Evolutionary conservation across 2,113 vertebrate species (phyloP), one percentile per base, ranked within the genome.

Genomic region (Salvelinus fontinalis): DNA sequence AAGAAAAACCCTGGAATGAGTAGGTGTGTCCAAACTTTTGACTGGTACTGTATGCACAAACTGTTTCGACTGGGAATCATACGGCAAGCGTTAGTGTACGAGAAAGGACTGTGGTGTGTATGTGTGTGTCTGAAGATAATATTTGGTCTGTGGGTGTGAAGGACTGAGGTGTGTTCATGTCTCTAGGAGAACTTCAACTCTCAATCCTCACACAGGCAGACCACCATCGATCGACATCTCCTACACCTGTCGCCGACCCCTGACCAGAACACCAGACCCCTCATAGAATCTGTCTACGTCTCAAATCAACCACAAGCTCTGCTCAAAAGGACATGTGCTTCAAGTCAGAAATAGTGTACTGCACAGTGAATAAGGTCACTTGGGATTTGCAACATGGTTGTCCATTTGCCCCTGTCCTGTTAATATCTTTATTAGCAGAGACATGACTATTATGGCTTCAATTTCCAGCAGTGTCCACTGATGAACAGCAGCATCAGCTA

Each of bases 391-490:
- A 12, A 20, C 7, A 59, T 60, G 20, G 2, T 3, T 60, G 20
- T 60, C 57, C 20, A 60, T 60, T 18, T n/a, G 13, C 5, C 5
- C 13, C 20, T 8, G 20, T 20, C 20, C 5, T 59, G 59, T 89
- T 87, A 84, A 67, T 84, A 72, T 54, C 29, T 34, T 76, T 68
- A 84, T 86, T 83, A 80, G 85, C 65, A 18, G 78, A n/a, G 76
- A 18, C 73, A 74, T 79, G 72, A 27, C 80, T 3, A 29, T 79
- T 79, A 64, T 62, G 74, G 73, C 84, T 67, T 65, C 76, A 75
- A 88, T 91, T 92, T 88, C 87, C 76, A 80, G 39, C 39, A 44
- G 78, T 66, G 84, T 81, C 89, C 48, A 79, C 80, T 82, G 87
- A 89, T 92, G 89, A 89, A 79, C 76, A 49, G 51, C 51, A 54